phyloP scores from a whole-genome alignment of 2,797 vertebrate species.

The Sylvia borin region DNA sequence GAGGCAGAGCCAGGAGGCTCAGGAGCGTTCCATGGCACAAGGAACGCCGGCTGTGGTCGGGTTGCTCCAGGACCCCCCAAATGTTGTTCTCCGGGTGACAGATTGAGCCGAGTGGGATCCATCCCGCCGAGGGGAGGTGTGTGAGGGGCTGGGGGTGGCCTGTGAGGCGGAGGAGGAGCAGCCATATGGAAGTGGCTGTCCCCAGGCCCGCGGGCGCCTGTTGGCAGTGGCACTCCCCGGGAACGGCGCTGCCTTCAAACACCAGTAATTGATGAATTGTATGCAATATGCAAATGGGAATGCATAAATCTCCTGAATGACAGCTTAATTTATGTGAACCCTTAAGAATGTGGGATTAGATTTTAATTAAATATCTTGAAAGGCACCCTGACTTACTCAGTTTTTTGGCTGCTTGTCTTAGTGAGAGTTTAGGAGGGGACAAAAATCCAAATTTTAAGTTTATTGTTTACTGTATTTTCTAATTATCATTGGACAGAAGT shows the following conservation, averaged over 20 bases:
- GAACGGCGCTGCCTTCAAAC: slow-evolving; percentile 84
- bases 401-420: slow-evolving; percentile 74
- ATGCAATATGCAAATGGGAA: slow-evolving; percentile 83
- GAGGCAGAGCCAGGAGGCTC: not conserved
- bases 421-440: not conserved
- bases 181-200: slow-evolving; percentile 78
- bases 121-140: not conserved
- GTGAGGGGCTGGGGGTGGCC: not conserved
- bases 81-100: not conserved
- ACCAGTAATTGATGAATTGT: slow-evolving; percentile 86
- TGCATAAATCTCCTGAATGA: slow-evolving; percentile 86
- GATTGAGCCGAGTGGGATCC: not conserved
- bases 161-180: not conserved
- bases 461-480: slow-evolving; percentile 27
- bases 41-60: no score
- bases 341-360: slow-evolving; percentile 85
- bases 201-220: slow-evolving; percentile 61
- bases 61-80: not conserved
- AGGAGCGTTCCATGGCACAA: not conserved
- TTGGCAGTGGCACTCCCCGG: slow-evolving; percentile 49
- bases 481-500: not conserved
- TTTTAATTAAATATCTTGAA: slow-evolving; percentile 89
- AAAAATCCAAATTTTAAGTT: slow-evolving; percentile 43
- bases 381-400: slow-evolving; percentile 81
- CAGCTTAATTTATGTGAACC: slow-evolving; percentile 84